Conservation (phyloP, 2,113 vertebrate genomes). For the Origma solitaria region DNA sequence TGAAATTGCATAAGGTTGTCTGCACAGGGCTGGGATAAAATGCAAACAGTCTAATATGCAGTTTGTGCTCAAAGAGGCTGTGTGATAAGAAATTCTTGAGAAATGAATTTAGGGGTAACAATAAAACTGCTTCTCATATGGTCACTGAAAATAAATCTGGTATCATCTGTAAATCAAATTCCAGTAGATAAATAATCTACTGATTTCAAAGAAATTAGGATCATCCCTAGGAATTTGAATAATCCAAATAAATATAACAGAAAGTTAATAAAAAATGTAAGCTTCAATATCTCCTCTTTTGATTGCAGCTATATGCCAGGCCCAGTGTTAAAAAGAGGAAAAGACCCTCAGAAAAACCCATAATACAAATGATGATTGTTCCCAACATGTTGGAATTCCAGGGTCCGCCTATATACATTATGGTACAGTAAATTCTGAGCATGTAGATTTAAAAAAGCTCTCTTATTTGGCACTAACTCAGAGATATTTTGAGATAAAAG, state of each 20-base stretch:
- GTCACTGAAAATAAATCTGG: neutral
- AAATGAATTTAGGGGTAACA: neutral
- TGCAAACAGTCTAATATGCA: neutral
- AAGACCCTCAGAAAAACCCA: neutral
- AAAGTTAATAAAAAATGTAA: neutral
- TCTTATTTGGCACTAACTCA: neutral
- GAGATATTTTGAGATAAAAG: conserved; percentile 23
- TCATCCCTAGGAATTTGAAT: neutral
- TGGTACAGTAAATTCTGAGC: neutral
- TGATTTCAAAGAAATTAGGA: neutral
- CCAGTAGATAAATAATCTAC: neutral
- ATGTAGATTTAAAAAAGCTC: neutral
- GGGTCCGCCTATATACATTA: neutral
- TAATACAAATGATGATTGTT: neutral
- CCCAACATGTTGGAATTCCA: neutral
- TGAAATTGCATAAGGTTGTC: neutral
- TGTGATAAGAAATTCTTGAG: neutral
- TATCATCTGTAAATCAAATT: neutral
- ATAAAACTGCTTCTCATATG: neutral
- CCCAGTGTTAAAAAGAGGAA: neutral
- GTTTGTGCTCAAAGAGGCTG: neutral
- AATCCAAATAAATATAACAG: neutral
- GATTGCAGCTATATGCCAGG: neutral
- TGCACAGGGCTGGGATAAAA: neutral
- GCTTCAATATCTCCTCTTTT: neutral